phyloP scores from a whole-genome alignment of 2,113 vertebrate genomes.

The Catharus bicknelli region DNA sequence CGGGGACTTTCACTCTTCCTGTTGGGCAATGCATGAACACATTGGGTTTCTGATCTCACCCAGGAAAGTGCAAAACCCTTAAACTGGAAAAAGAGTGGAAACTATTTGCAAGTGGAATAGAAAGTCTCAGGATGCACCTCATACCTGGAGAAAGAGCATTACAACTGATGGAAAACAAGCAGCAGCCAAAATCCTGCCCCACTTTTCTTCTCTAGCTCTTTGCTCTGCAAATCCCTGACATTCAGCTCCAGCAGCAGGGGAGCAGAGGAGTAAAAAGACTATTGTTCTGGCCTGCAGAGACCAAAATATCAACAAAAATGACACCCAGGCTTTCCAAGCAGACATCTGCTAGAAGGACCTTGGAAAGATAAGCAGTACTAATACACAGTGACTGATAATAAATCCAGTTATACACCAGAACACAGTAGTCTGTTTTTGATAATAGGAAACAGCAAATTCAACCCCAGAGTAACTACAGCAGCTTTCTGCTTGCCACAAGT shows the following conservation, averaged over 20 bases:
- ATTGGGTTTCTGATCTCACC: background rate
- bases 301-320: background rate
- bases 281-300: background rate
- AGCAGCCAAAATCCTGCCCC: background rate
- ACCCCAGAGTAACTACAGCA: background rate
- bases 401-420: background rate
- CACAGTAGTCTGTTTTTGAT: background rate
- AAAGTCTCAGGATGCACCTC: background rate
- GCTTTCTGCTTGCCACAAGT: background rate
- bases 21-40: background rate
- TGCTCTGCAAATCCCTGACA: background rate
- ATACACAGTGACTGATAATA: background rate
- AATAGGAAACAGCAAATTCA: background rate
- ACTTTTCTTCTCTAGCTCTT: background rate
- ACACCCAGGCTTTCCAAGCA: background rate
- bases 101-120: background rate
- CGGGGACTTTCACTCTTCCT: background rate
- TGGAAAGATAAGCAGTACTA: background rate
- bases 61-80: background rate
- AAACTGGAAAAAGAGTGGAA: background rate
- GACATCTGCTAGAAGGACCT: background rate
- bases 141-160: background rate
- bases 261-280: background rate
- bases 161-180: background rate
- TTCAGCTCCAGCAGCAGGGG: background rate